phyloP scores from a whole-genome alignment of 2,113 vertebrate genomes.

The Condylura cristata region DNA sequence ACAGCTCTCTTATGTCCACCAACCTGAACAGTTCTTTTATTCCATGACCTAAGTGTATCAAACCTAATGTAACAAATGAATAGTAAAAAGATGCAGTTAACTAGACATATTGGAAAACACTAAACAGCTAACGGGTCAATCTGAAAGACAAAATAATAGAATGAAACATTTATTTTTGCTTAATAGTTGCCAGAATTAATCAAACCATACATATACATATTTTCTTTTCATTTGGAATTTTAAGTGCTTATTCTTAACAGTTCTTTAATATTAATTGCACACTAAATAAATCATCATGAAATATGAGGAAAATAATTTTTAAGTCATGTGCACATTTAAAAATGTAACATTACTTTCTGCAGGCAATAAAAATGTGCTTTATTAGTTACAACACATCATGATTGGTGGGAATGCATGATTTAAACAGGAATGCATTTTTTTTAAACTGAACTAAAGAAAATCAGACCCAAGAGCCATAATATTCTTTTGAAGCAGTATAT shows the following conservation, averaged over 20 bases:
- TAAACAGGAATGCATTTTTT: slow-evolving; percentile 60
- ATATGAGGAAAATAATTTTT: slow-evolving; percentile 68
- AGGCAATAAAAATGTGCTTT: slow-evolving; percentile 60
- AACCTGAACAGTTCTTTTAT: not conserved
- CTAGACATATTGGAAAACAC: slow-evolving; percentile 35
- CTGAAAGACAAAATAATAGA: slow-evolving; percentile 38
- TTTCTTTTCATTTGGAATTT: slow-evolving; percentile 66
- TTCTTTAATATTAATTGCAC: slow-evolving; percentile 71
- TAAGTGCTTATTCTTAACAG: slow-evolving; percentile 70
- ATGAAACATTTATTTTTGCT: slow-evolving; percentile 64
- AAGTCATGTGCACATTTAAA: slow-evolving; percentile 64
- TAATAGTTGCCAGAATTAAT: slow-evolving; percentile 71
- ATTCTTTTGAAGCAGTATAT: slow-evolving; percentile 27
- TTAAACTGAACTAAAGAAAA: slow-evolving; percentile 49
- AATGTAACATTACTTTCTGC: slow-evolving; percentile 15
- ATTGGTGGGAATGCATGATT: slow-evolving; percentile 20
- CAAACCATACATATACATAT: slow-evolving; percentile 54
- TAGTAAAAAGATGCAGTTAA: slow-evolving; percentile 33
- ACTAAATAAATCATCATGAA: slow-evolving; percentile 75
- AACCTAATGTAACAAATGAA: slow-evolving; percentile 23
- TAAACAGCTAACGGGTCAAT: slow-evolving; percentile 59
- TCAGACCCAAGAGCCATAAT: slow-evolving; percentile 19
- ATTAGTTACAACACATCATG: slow-evolving; percentile 54
- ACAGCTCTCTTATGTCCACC: not conserved
- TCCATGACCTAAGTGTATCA: not conserved